Base-by-base conservation (phyloP, 2,113 vertebrate genomes). In the Athene noctua region DNA sequence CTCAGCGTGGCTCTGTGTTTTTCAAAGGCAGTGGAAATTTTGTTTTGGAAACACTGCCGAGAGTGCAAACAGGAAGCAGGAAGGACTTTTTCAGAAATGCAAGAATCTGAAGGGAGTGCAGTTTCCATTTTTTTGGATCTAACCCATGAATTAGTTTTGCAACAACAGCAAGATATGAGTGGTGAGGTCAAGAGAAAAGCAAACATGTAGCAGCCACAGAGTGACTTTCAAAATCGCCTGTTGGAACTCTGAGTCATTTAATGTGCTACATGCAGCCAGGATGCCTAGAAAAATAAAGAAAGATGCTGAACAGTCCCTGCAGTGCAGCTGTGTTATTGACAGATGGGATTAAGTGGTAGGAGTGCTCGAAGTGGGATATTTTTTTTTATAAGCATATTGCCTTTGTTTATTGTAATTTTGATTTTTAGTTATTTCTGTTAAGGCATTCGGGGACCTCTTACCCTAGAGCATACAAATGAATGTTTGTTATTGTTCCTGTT, bases 41-140 rank as follows among this genome's bases (percentile, higher is more conserved):
- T 96, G 93, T 94, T 94, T 95, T 90, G 94, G 94, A 94, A 97
- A 70, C 90, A 40, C 58, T 26, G 19, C 59, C 34, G 46, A 23
- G 93, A 95, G 88, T 9, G 61, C 95, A 94, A 97, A 94, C 86
- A 96, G 94, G 96, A 96, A 96, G 92, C 89, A 82, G 94, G 95
- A 95, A 96, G 55, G 87, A 78, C 67, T 92, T 82, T 32, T 80
- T 61, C 94, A 92, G 89, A 26, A 80, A 80, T 14, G 47, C 58
- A 46, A 40, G 88, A 58, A 81, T 25, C 94, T 11, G 15, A 86
- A 70, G 92, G 86, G 71, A 73, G 59, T 0, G 38, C 70, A 30
- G 55, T 61, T 94, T 59, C 94, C 92, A 12, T 52, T 73, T 82
- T 68, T 40, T 78, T 93, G 88, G 86, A 90, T 49, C 73, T 63